Base-by-base conservation (phyloP, 2,113 vertebrate species). In the Psammodynastes pulverulentus region DNA sequence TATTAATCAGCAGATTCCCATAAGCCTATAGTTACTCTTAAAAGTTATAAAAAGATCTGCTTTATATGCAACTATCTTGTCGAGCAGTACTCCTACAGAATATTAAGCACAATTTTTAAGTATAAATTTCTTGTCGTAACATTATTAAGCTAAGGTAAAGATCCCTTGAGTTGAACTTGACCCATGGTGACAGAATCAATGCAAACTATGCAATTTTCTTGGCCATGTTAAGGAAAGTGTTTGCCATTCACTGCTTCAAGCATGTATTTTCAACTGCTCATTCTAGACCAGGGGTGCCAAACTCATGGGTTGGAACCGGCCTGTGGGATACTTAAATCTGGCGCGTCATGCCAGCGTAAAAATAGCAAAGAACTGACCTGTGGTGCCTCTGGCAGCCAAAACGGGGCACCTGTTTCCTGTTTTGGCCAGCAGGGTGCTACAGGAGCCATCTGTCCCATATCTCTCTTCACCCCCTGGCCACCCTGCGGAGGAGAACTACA, bases 11-110 rank as follows among this genome's bases (percentile, higher is more conserved):
- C 34, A 34, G 21, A 87, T 58, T 84, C 87, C 85, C 91, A 86
- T 48, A 89, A 86, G 87, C 21, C 79, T 91, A 79, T 72, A 89
- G 58, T 91, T 93, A 56, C 48, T 58, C 5, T 91, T 87, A 87
- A 87, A 91, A 90, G 87, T 90, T 87, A 87, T 79, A 62, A 93
- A 91, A 62, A 72, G 29, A 89, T 52, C 26, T 39, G 48, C 62
- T 92, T 92, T 87, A 92, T 72, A 43, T 93, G 91, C 23, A 79
- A 86, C 87, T 67, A 86, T 85, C 87, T 89, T 91, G 45, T n/a
- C 62, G 43, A 54, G 24, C 48, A 91, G 54, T 79, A 89, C 56
- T 86, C n/a, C 24, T 48, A 29, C 39, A 53, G 87, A 93, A 92
- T 89, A 90, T 87, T 89, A 89, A 91, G 84, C 43, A 89, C 13